These are phyloP conservation scores for Drosophila tripunctata DNA, from an alignment of 2,888 invertebrate genomes.

Conservation along the genomic window DNA sequence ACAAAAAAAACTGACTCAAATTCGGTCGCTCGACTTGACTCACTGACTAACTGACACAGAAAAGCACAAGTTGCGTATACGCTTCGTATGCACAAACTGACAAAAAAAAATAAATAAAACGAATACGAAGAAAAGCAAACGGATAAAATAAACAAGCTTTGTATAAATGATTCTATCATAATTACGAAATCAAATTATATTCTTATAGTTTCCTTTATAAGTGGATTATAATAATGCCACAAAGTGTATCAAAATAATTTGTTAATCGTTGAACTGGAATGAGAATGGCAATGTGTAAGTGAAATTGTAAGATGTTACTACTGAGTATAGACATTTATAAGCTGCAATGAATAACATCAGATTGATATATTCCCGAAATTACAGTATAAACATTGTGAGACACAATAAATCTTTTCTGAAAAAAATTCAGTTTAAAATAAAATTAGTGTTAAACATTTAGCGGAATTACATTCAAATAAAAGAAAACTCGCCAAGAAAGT, in stretches of 20 bases:
- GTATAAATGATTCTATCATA: slow-evolving; percentile 1
- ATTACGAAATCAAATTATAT: slow-evolving; percentile 12
- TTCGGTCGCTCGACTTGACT: slow-evolving; percentile 28
- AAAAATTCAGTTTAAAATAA: not conserved
- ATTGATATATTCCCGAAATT: too few species aligned
- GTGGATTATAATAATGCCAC: not conserved
- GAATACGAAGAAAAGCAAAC: slow-evolving; percentile 19
- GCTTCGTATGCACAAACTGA: slow-evolving; percentile 5
- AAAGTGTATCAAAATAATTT: not conserved
- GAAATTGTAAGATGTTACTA: too few species aligned
- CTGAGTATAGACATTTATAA: too few species aligned
- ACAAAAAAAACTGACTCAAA: slow-evolving; percentile 37
- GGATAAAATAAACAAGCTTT: slow-evolving; percentile 6
- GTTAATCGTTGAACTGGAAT: not conserved
- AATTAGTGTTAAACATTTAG: not conserved
- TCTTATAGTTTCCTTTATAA: not conserved
- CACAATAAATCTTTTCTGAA: too few species aligned
- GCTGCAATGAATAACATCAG: too few species aligned
- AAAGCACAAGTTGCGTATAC: slow-evolving; percentile 42
- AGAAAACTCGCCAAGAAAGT: not conserved
- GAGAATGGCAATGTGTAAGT: too few species aligned
- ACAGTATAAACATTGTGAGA: too few species aligned
- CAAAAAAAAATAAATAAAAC: not conserved
- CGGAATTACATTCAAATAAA: not conserved
- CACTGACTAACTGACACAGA: slow-evolving; percentile 54